Percentiles rank a stretch among this genome's conserved stretches.
Evolutionary conservation across 64 coral and sea anemone species (phyloP).

Genomic region (Dendronephthya gigantea): DNA sequence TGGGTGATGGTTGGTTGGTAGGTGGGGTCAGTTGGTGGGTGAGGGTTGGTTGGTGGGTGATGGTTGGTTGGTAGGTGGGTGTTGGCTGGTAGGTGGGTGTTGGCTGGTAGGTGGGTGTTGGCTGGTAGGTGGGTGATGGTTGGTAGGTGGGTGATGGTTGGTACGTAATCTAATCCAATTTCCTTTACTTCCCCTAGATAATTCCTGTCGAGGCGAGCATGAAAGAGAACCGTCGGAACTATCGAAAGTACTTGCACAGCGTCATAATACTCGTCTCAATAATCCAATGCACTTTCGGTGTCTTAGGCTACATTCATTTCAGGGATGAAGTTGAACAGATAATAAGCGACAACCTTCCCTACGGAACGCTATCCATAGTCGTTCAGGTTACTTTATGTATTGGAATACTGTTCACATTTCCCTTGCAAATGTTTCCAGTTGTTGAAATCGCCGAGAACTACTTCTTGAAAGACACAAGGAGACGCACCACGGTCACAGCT

Average conservation of each 20-base stretch:
- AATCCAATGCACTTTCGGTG: constrained; percentile 79
- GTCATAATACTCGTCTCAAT: constrained; percentile 50
- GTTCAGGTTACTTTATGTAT: constrained; percentile 60
- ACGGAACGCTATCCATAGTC: constrained; percentile 30
- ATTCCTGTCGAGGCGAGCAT: constrained; percentile 96
- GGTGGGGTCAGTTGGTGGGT: too few species aligned
- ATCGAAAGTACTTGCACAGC: constrained; percentile 75
- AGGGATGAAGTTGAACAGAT: constrained; percentile 65
- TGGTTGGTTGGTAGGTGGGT: too few species aligned
- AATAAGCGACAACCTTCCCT: constrained; percentile 52
- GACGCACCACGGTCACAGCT: background rate
- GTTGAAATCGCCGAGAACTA: constrained; percentile 69
- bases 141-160: too few species aligned
- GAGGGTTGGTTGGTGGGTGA: too few species aligned
- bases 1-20: too few species aligned
- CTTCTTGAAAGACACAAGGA: constrained; percentile 41
- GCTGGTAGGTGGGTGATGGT: too few species aligned
- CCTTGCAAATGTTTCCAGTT: constrained; percentile 77
- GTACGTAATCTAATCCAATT: background rate
- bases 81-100: too few species aligned
- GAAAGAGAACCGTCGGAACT: constrained; percentile 68
- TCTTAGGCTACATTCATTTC: constrained; percentile 78
- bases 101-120: too few species aligned
- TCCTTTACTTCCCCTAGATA: constrained; percentile 31
- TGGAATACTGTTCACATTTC: constrained; percentile 74